phyloP scores from a whole-genome alignment of 2,113 vertebrate species.

The Chrysochloris asiatica region DNA sequence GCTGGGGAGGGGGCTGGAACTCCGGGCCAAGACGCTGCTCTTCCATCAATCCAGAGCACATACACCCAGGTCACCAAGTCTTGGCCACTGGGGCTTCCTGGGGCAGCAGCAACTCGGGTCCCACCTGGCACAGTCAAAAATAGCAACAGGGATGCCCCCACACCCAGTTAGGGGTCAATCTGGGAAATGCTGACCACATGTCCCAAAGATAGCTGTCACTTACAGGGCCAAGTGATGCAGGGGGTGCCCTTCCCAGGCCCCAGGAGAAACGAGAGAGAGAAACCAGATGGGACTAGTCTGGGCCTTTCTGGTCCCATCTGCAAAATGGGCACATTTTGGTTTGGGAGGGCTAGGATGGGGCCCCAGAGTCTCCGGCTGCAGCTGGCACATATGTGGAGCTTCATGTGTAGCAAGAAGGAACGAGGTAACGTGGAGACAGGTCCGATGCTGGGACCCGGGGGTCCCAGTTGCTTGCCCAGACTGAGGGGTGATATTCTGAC shows the following conservation, averaged over 20 bases:
- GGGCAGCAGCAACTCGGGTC: not conserved
- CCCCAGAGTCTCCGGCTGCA: not conserved
- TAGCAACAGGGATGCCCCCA: slow-evolving; percentile 4
- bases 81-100: slow-evolving; percentile 59
- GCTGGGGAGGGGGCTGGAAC: too few relatives aligned
- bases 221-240: accelerated
- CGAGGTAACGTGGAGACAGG: not conserved
- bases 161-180: not conserved
- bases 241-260: not conserved
- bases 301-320: not conserved
- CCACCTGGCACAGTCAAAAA: slow-evolving; percentile 11
- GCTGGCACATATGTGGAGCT: not conserved
- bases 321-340: not conserved
- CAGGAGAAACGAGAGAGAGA: not conserved
- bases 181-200: not conserved
- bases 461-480: accelerated
- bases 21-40: not conserved
- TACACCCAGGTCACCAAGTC: not conserved
- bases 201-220: not conserved
- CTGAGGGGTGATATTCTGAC: not conserved
- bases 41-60: not conserved
- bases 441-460: not conserved
- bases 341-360: not conserved
- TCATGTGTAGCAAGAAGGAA: not conserved
- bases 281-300: accelerated